Evolutionary conservation across 2,888 invertebrate genomes (phyloP).

Genomic region (Yponomeuta plumbellus): DNA sequence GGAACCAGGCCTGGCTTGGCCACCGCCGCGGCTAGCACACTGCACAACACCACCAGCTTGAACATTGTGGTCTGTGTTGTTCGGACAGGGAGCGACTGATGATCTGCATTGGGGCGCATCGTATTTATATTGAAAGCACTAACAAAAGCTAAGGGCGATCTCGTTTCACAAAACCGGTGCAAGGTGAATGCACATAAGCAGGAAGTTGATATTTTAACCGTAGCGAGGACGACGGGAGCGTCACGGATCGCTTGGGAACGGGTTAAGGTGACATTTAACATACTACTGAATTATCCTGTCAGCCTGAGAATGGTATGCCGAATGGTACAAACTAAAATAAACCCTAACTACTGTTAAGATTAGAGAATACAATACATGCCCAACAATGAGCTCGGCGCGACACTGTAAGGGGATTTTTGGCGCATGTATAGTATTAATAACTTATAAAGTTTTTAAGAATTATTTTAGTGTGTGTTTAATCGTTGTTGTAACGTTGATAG

Average conservation of each 20-base stretch:
- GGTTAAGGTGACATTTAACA: constrained; percentile 1
- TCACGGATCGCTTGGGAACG: not conserved
- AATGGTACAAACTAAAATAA: too few relatives aligned
- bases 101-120: constrained; percentile 31
- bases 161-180: constrained; percentile 60
- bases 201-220: constrained; percentile 42
- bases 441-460: too few relatives aligned
- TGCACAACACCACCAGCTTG: constrained; percentile 77
- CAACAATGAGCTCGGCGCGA: too few relatives aligned
- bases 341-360: too few relatives aligned
- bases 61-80: constrained; percentile 69
- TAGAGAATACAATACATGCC: too few relatives aligned
- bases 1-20: constrained; percentile 36
- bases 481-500: too few relatives aligned
- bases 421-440: too few relatives aligned
- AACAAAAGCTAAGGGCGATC: constrained; percentile 54
- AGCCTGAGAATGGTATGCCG: too few relatives aligned
- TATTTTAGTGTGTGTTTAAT: too few relatives aligned
- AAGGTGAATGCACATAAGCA: constrained; percentile 31
- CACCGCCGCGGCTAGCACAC: constrained; percentile 71
- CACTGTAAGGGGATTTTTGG: too few relatives aligned
- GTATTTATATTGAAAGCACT: constrained; percentile 61
- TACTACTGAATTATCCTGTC: too few relatives aligned
- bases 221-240: constrained; percentile 47
- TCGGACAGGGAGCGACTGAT: constrained; percentile 55